A percentile compares a stretch with the other conserved stretches of the same genome.
These are phyloP conservation scores for Intellagama lesueurii DNA, from an alignment of 2,797 vertebrate genomes.

Conservation along the genomic window DNA sequence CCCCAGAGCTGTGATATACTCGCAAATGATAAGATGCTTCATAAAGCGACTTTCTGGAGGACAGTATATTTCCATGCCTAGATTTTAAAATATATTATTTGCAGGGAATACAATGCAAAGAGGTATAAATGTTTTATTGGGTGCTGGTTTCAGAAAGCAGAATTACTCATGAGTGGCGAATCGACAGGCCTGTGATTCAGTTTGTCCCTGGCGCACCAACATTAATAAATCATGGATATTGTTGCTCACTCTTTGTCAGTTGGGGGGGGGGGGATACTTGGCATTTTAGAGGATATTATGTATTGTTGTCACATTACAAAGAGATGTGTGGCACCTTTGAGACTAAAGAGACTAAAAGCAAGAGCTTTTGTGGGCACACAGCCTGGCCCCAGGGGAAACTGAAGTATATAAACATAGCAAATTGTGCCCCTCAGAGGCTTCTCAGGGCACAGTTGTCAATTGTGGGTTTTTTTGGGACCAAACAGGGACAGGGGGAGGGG, in stretches of 20 bases:
- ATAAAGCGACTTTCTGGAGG: conserved; percentile 37
- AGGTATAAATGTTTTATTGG: conserved; percentile 8
- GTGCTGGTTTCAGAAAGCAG: not conserved
- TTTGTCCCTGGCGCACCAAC: conserved; percentile 5
- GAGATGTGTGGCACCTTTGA: too few relatives aligned
- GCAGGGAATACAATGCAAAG: not conserved
- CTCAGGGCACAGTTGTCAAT: too few relatives aligned
- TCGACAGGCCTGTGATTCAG: not conserved
- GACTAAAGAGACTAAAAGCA: too few relatives aligned
- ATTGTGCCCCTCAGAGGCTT: too few relatives aligned
- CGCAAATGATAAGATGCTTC: conserved; percentile 53
- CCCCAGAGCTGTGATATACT: conserved; percentile 15
- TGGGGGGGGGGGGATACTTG: not conserved
- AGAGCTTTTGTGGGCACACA: too few relatives aligned
- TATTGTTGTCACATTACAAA: not conserved
- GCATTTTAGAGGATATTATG: not conserved
- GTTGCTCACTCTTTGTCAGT: not conserved
- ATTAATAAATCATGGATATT: conserved; percentile 35
- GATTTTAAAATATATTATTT: conserved; percentile 6
- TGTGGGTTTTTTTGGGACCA: too few relatives aligned
- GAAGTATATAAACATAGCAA: too few relatives aligned
- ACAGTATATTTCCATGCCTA: not conserved
- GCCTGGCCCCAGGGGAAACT: too few relatives aligned
- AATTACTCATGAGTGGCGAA: conserved; percentile 1
- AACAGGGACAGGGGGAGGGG: too few relatives aligned